A percentile compares a stretch with the other conserved stretches of the same genome.
Conservation (phyloP, 2,888 invertebrate species). For the Embidobia sp. region DNA sequence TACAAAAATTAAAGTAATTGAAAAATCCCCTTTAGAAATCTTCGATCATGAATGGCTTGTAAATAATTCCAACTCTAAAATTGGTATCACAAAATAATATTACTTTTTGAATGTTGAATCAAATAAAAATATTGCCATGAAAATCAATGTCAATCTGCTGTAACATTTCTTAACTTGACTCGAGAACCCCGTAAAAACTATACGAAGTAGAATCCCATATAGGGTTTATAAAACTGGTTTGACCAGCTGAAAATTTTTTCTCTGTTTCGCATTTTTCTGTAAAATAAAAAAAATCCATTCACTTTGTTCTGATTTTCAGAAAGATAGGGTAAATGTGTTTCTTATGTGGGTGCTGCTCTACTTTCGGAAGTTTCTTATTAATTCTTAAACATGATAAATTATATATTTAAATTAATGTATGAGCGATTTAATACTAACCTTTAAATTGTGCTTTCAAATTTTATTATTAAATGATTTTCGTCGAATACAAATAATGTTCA, state of each 20-base stretch:
- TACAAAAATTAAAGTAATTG: slow-evolving; percentile 9
- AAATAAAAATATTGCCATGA: slow-evolving; percentile 52
- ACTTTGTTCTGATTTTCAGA: background rate
- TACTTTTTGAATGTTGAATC: slow-evolving; percentile 24
- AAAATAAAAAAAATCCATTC: background rate
- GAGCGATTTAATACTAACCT: no score
- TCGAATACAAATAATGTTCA: no score
- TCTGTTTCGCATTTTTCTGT: slow-evolving; percentile 5
- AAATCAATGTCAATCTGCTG: slow-evolving; percentile 44
- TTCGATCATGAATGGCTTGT: slow-evolving; percentile 39
- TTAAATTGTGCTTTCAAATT: no score
- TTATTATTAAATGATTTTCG: no score
- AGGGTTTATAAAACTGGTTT: slow-evolving; percentile 41
- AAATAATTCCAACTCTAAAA: slow-evolving; percentile 49
- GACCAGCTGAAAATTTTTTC: slow-evolving; percentile 19
- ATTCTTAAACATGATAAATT: no score
- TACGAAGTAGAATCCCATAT: slow-evolving; percentile 40
- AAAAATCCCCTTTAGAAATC: slow-evolving; percentile 41
- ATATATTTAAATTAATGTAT: no score
- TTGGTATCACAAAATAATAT: slow-evolving; percentile 38
- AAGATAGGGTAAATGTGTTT: no score
- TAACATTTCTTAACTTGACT: slow-evolving; percentile 48
- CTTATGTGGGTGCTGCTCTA: no score
- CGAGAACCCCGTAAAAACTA: slow-evolving; percentile 37
- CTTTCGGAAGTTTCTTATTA: no score